Conservation (phyloP, 2,797 vertebrate species). For the Characodon lateralis region DNA sequence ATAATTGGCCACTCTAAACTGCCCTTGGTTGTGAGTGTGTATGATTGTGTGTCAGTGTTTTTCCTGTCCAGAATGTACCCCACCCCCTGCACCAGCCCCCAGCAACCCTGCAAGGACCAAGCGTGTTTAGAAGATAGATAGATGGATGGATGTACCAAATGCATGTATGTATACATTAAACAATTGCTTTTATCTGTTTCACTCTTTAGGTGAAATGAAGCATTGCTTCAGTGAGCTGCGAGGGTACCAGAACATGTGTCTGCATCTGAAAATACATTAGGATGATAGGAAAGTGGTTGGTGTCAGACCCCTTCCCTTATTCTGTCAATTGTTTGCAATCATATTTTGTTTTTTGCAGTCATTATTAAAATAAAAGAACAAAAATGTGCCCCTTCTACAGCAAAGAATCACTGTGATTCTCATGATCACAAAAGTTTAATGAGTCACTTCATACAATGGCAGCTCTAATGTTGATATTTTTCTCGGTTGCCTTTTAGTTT, state of each 20-base stretch:
- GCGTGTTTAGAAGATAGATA: not conserved
- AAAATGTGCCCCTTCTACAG: not conserved
- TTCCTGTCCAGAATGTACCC: not conserved
- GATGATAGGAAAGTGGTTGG: constrained; percentile 31
- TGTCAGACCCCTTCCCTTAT: constrained; percentile 41
- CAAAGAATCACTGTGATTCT: not conserved
- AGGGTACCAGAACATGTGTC: not conserved
- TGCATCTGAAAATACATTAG: constrained; percentile 1
- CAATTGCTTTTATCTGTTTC: not conserved
- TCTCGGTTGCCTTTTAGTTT: not conserved
- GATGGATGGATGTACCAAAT: not conserved
- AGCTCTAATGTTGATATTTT: not conserved
- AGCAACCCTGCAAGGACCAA: not conserved
- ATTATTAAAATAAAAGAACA: not conserved
- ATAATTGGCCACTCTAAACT: not conserved
- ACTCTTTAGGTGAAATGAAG: not conserved
- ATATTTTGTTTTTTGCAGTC: not conserved
- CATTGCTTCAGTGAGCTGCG: not conserved
- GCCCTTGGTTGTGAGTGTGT: not conserved
- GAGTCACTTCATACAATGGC: not conserved
- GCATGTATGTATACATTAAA: not conserved
- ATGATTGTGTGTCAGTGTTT: not conserved
- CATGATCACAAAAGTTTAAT: not conserved
- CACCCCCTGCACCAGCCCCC: not conserved
- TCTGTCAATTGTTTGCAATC: not conserved